Evolutionary conservation across 2,797 vertebrate species (phyloP), one percentile per base, ranked within the genome.

Genomic region (Cichlasoma orientale): DNA sequence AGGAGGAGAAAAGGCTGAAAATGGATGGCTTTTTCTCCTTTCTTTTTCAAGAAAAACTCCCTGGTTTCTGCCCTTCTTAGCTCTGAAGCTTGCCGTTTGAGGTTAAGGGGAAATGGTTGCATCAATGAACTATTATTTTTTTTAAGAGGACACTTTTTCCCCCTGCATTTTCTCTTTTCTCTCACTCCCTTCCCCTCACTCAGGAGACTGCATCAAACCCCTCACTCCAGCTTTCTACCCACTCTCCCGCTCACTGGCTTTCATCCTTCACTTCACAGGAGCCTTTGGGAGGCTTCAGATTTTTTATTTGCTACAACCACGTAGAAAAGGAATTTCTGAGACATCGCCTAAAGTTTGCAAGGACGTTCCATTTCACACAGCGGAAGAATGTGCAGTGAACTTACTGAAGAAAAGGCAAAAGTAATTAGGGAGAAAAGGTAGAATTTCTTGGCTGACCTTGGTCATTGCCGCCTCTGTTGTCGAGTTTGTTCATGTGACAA

Each of bases 181-280:
- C 63, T 77, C 76, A 44, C 63, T 79, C 82, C 54, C 73, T 86
- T 87, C 77, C 79, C 70, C 84, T 87, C 87, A 88, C 90, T 92
- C 90, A 78, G 76, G 91, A 93, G 92, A 92, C 88, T 86, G 85
- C 91, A 91, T 94, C 90, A 92, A 90, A 89, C 89, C 88, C 87
- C 85, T 89, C 83, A 82, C 89, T 91, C 90, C 82, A 56, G 81
- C 88, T 93, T 88, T 92, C 83, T 92, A 91, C 90, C 85, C 87
- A 81, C 89, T 92, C 90, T 91, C 84, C 76, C 63, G 71, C 90
- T 92, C 90, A 55, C 90, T 85, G 82, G 82, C 93, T 95, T 95
- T 95, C 92, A 95, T 94, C 93, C 91, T 91, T 86, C 84, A 92
- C 90, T 94, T 94, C 92, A 92, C 88, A 90, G 78, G 79, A 89